Conservation (phyloP, 2,797 vertebrate species). For the Otus scops region DNA sequence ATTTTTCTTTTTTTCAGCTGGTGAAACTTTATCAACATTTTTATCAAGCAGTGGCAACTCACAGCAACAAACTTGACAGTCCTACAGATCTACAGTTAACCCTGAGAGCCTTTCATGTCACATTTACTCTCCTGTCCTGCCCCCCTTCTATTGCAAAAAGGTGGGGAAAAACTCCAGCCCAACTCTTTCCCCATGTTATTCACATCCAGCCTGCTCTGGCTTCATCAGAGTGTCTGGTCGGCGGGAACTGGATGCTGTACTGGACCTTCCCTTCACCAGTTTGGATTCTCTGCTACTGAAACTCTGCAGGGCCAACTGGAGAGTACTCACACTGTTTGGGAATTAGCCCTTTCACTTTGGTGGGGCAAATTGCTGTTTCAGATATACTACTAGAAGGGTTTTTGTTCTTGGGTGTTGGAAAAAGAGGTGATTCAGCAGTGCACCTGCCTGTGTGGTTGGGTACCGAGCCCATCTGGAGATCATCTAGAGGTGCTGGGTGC, state of each 20-base stretch:
- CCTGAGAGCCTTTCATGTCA: background rate
- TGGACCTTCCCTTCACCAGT: background rate
- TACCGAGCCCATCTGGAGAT: background rate
- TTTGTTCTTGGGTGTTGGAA: background rate
- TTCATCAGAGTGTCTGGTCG: background rate
- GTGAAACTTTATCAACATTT: background rate
- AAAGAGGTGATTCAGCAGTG: background rate
- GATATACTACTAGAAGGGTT: background rate
- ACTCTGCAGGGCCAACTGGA: background rate
- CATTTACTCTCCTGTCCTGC: background rate
- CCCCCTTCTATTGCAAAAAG: background rate
- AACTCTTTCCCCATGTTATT: background rate
- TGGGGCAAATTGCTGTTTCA: background rate
- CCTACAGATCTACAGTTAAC: background rate
- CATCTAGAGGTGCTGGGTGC: background rate
- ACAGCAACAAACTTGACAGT: background rate
- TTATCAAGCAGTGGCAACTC: background rate
- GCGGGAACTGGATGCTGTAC: background rate
- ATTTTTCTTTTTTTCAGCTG: background rate
- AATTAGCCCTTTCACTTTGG: background rate
- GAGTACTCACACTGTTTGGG: background rate
- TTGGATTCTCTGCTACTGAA: background rate
- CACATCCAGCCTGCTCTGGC: background rate
- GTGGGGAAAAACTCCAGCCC: fast-evolving
- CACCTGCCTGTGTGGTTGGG: background rate